Conservation (phyloP, 2,113 vertebrate species). For the Fukomys damarensis region DNA sequence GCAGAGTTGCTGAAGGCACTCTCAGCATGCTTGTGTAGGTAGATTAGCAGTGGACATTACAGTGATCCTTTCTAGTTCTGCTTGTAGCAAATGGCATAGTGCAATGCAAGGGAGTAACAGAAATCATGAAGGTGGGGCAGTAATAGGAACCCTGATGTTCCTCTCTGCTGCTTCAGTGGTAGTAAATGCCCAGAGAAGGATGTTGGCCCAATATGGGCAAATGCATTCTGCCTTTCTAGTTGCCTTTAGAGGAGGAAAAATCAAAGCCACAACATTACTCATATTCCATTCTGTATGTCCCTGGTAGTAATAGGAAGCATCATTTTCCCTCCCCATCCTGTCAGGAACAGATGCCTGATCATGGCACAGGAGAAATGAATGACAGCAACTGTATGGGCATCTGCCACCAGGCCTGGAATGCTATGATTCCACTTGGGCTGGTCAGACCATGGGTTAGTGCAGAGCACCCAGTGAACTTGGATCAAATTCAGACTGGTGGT, state of each 20-base stretch:
- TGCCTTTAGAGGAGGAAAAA: too few relatives aligned
- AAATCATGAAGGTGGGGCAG: too few relatives aligned
- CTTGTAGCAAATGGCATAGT: too few relatives aligned
- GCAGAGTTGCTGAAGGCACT: neutral
- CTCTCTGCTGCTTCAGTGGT: neutral
- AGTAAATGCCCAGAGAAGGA: neutral
- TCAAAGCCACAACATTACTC: neutral
- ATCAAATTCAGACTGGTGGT: neutral
- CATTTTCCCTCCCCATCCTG: neutral
- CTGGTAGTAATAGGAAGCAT: too few relatives aligned
- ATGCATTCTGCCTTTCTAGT: neutral
- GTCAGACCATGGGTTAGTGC: neutral
- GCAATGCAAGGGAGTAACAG: neutral
- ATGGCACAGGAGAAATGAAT: too few relatives aligned
- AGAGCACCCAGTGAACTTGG: too few relatives aligned
- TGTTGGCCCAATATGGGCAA: neutral
- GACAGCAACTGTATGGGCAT: fast-evolving
- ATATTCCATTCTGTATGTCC: neutral
- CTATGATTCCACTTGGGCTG: neutral
- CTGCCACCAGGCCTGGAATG: fast-evolving
- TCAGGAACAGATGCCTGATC: too few relatives aligned
- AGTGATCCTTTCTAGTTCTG: neutral
- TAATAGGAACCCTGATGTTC: too few relatives aligned
- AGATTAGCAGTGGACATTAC: too few relatives aligned
- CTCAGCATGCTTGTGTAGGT: too few relatives aligned